These are phyloP conservation scores for Sula dactylatra DNA, from an alignment of 2,113 vertebrate genomes.

Conservation along the genomic window DNA sequence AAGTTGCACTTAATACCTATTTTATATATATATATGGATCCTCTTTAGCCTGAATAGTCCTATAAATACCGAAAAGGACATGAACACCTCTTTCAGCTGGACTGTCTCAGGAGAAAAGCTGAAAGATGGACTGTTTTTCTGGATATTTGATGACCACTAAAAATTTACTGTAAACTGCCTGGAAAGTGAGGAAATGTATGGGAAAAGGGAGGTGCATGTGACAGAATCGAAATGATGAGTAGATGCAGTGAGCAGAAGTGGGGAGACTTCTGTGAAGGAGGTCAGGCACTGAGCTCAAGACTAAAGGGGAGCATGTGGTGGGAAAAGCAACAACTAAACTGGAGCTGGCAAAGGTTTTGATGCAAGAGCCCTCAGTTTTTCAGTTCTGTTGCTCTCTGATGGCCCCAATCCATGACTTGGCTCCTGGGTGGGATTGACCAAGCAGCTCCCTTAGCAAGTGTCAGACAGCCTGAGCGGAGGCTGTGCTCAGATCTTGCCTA, in stretches of 20 bases:
- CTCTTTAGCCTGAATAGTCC: not conserved
- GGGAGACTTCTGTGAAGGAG: not conserved
- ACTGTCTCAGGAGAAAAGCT: not conserved
- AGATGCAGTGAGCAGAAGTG: not conserved
- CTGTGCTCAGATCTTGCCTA: not conserved
- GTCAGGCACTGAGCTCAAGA: not conserved
- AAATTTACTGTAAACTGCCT: not conserved
- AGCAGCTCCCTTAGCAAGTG: not conserved
- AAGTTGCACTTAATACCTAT: not conserved
- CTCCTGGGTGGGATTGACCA: not conserved
- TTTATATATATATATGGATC: not conserved
- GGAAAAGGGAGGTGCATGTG: not conserved
- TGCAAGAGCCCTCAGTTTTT: not conserved
- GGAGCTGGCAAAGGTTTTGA: not conserved
- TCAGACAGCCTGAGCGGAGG: not conserved
- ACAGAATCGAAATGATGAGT: not conserved
- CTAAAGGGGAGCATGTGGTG: not conserved
- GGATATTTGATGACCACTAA: not conserved
- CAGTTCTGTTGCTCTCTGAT: not conserved
- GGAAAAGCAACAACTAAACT: not conserved
- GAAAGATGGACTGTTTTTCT: not conserved
- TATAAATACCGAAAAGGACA: not conserved
- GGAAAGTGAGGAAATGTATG: not conserved
- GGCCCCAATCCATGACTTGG: not conserved
- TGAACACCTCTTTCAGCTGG: not conserved